Conservation (phyloP, 1,140 invertebrate genomes). For the Brachionus manjavacas region DNA sequence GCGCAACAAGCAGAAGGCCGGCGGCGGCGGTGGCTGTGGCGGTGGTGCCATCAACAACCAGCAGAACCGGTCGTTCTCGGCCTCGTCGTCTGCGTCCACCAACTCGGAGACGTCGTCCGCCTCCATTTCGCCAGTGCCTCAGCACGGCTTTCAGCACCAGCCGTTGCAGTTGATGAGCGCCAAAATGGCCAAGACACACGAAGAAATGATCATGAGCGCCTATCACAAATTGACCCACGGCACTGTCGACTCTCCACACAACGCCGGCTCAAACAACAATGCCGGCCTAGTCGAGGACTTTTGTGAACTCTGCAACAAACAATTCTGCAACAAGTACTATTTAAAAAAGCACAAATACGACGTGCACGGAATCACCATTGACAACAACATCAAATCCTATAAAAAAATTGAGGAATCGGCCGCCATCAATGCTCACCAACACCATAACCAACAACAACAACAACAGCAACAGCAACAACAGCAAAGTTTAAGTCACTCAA, state of each 20-base stretch:
- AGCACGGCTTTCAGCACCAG: not conserved
- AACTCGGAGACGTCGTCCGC: conserved; percentile 18
- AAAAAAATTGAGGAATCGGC: conserved; percentile 12
- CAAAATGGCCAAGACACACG: conserved; percentile 1
- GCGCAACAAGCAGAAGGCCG: not conserved
- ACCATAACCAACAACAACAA: not conserved
- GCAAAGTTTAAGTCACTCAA: no score
- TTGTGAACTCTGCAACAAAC: conserved; percentile 43
- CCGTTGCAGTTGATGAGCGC: not conserved
- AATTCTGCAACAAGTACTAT: conserved; percentile 43
- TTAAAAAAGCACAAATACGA: conserved; percentile 40
- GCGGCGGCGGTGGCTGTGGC: no score
- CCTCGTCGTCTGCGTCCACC: not conserved
- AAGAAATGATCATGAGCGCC: not conserved
- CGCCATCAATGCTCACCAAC: no score
- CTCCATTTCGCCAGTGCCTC: conserved; percentile 21
- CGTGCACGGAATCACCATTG: conserved; percentile 41
- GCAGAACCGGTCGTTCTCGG: not conserved
- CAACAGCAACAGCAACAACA: not conserved
- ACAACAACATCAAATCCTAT: conserved; percentile 35
- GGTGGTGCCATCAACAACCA: not conserved
- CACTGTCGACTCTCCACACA: no score
- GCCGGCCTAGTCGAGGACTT: conserved; percentile 16
- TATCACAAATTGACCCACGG: not conserved
- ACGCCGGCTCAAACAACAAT: no score